A percentile compares a stretch with the other conserved stretches of the same genome.
Conservation (phyloP, 2,797 vertebrate genomes). For the Masticophis lateralis region DNA sequence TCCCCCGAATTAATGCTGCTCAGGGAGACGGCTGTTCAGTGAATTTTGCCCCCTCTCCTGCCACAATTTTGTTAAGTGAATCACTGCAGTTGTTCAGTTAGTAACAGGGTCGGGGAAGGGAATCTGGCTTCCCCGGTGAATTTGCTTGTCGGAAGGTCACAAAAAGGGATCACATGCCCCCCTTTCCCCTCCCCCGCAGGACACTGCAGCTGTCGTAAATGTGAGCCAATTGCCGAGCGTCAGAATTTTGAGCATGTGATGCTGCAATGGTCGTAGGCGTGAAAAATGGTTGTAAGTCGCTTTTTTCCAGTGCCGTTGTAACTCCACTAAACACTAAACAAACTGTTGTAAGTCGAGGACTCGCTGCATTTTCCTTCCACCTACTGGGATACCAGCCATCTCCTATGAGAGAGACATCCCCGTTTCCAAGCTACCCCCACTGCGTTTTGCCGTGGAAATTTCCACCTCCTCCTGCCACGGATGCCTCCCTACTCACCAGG, state of each 20-base stretch:
- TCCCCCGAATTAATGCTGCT: background rate
- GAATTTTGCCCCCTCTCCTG: background rate
- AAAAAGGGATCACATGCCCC: background rate
- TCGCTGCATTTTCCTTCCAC: background rate
- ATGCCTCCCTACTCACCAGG: conserved; percentile 75
- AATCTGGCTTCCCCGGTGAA: background rate
- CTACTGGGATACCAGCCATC: background rate
- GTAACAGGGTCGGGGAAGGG: no score
- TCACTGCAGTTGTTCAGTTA: background rate
- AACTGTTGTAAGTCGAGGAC: background rate
- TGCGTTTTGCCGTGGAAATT: background rate
- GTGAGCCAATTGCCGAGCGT: background rate
- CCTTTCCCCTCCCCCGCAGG: fast-evolving
- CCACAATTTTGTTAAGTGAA: background rate
- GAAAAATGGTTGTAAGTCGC: background rate
- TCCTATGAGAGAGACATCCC: no score
- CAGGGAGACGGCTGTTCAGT: fast-evolving
- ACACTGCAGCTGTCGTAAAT: background rate
- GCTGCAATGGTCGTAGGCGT: background rate
- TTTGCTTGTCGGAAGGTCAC: background rate
- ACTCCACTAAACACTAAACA: background rate
- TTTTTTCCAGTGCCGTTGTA: background rate
- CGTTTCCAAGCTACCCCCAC: background rate
- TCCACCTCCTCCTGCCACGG: background rate
- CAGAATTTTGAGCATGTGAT: background rate